phyloP scores from a whole-genome alignment of 2,113 vertebrate genomes.

The Nerophis ophidion region DNA sequence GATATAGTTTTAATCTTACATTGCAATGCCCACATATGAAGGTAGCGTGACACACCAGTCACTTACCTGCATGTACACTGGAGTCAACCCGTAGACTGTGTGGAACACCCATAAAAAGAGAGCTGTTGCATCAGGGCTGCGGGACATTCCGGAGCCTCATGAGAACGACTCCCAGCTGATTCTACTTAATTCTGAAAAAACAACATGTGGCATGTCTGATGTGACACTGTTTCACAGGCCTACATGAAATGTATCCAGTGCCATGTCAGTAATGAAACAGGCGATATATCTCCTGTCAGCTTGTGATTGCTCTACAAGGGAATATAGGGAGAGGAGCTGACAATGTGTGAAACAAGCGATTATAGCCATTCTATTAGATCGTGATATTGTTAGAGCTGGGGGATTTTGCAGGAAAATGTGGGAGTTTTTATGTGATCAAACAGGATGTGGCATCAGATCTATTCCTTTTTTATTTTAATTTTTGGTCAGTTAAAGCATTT shows the following conservation, averaged over 20 bases:
- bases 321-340: constrained; percentile 21
- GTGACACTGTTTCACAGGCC: constrained; percentile 39
- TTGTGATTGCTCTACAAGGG: constrained; percentile 9
- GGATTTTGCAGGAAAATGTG: constrained; percentile 25
- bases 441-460: background rate
- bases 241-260: constrained; percentile 44
- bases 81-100: background rate
- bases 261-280: constrained; percentile 40
- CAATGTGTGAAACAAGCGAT: constrained; percentile 29
- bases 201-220: constrained; percentile 37
- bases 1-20: constrained; percentile 32
- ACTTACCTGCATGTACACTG: constrained; percentile 1
- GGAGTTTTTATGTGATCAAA: constrained; percentile 33
- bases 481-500: background rate
- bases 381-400: constrained; percentile 18
- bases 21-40: constrained; percentile 4
- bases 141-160: constrained; percentile 24
- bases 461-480: background rate
- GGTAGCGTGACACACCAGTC: background rate
- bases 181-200: constrained; percentile 51
- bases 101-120: constrained; percentile 21
- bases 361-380: constrained; percentile 24
- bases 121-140: constrained; percentile 21
- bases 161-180: constrained; percentile 49
- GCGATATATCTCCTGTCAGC: constrained; percentile 44